Percentiles rank a stretch among this genome's conserved stretches.
Conservation (phyloP, 2,113 vertebrate genomes). For the Dendrocopos noguchii region DNA sequence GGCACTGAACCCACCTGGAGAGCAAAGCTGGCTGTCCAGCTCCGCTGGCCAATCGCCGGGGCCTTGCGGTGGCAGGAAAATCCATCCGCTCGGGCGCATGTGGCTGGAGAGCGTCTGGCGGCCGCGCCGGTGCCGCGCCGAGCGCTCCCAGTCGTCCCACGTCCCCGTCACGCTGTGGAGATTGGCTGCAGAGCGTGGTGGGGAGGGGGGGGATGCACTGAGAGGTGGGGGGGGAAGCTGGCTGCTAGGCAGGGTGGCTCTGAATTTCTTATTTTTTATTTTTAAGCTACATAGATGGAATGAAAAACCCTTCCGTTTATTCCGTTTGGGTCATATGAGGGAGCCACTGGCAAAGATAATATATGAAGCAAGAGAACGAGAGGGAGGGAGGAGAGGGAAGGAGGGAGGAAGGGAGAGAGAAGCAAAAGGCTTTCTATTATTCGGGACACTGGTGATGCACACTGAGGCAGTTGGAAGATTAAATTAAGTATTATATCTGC, state of each 20-base stretch:
- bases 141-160: conserved; percentile 73
- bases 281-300: conserved; percentile 51
- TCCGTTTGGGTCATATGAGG: conserved; percentile 77
- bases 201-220: conserved; percentile 25
- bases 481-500: conserved; percentile 99
- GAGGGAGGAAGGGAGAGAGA: conserved; percentile 36
- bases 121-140: conserved; percentile 47
- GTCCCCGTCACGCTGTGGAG: conserved; percentile 62
- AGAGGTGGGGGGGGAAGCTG: background rate
- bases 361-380: conserved; percentile 70
- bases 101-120: conserved; percentile 56
- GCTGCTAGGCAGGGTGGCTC: background rate
- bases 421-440: conserved; percentile 83
- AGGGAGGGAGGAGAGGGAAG: conserved; percentile 30
- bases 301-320: conserved; percentile 56
- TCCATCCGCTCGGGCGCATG: conserved; percentile 61
- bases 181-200: conserved; percentile 61
- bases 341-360: conserved; percentile 78
- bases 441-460: conserved; percentile 80
- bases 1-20: conserved; percentile 78
- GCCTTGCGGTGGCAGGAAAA: conserved; percentile 44
- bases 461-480: conserved; percentile 92
- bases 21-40: conserved; percentile 55
- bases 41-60: conserved; percentile 54
- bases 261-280: background rate